A percentile compares a stretch with the other conserved stretches of the same genome.
Evolutionary conservation across 2,888 invertebrate genomes (phyloP).

Genomic region (Tenthredo distinguenda): DNA sequence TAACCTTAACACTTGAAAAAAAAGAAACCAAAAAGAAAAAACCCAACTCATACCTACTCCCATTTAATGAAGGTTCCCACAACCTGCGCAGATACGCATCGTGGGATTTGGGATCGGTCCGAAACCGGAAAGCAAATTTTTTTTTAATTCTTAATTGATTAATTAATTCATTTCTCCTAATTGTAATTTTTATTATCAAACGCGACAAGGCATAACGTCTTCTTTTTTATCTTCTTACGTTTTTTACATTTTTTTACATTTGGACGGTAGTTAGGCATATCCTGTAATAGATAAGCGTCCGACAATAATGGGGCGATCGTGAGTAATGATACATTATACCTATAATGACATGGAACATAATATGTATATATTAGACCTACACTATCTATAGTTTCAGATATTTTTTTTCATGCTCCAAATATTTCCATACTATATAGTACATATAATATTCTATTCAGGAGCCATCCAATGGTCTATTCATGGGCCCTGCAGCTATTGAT

Average conservation of each 20-base stretch:
- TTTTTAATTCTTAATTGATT: background rate
- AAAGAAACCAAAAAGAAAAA: background rate
- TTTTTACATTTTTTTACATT: background rate
- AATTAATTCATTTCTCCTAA: background rate
- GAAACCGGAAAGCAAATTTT: slow-evolving; percentile 22
- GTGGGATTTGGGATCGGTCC: background rate
- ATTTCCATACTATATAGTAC: background rate
- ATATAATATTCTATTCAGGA: slow-evolving; percentile 26
- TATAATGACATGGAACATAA: background rate
- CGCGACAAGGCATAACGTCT: slow-evolving; percentile 2
- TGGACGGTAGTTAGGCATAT: background rate
- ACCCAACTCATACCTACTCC: background rate
- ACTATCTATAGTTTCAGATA: background rate
- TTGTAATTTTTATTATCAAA: slow-evolving; percentile 2
- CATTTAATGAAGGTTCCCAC: slow-evolving; percentile 18
- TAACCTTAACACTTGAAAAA: background rate
- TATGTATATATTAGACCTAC: too few species aligned
- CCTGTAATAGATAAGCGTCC: background rate
- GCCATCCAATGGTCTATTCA: slow-evolving; percentile 21
- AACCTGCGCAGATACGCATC: slow-evolving; percentile 16
- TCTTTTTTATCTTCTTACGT: background rate
- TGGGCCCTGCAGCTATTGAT: slow-evolving; percentile 1
- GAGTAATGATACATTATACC: background rate
- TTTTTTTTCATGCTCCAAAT: slow-evolving; percentile 13
- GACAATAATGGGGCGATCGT: background rate